Evolutionary conservation across 2,888 invertebrate genomes (phyloP), one percentile per base, ranked within the genome.

Genomic region (Coronaproctus castanopsis): DNA sequence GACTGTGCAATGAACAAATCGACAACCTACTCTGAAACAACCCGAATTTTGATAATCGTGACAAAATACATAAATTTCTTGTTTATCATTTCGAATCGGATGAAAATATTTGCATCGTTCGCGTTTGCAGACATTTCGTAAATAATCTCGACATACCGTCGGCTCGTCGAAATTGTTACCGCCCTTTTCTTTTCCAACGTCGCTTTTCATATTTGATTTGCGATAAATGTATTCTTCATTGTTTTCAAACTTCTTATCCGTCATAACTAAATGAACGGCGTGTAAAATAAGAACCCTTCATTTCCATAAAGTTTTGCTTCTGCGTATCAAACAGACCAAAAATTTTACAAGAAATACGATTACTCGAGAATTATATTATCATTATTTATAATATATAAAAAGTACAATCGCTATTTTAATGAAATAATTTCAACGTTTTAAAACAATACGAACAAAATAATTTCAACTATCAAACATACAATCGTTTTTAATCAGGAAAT

Each of bases 1-100:
- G 20, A 82, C 75, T 1, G 81, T 77, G 67, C 86, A 85, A 70
- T 88, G 87, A 52, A 86, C 76, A 69, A 86, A 87, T 67, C 81
- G 81, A 67, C 86, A 87, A 61, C 80, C 81, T 2, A 80, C 80
- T 66, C 87, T 77, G n/a, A 78, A 76, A 68, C 87, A 87, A 62
- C 81, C 77, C 23, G 59, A 80, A 70, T 87, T 87, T 72, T 87
- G 87, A 68, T 75, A 80, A 68, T 81, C 81, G 67, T 80, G 80
- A 67, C 81, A 81, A 66, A 81, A 81, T 50, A 75, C 71, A 66
- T 76, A 74, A 36, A 75, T 67, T 67, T 62, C 62, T 53, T 63
- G 60, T 24, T 61, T 62, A 57, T 63, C 63, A 53, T 64, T 62
- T 21, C 57, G 52, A 52, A 58, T 56, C 36, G 65, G 65, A 55